Conservation (phyloP, 2,797 vertebrate species). For the Xerus rutilus region DNA sequence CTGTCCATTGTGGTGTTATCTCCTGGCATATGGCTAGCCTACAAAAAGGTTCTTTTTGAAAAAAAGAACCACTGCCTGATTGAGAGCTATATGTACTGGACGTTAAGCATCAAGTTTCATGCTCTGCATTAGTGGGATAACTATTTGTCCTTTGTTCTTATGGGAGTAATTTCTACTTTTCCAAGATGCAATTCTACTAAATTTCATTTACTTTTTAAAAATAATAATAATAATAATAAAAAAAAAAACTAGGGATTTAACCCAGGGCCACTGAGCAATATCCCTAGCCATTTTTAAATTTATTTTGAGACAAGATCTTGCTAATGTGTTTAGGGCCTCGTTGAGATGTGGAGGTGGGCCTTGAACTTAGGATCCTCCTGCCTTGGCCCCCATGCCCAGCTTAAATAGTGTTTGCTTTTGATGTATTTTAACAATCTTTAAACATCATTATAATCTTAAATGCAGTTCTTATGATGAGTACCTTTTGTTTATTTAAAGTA, state of each 20-base stretch:
- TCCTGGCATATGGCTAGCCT: background rate
- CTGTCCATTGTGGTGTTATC: background rate
- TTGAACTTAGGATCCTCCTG: no score
- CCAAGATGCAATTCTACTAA: constrained; percentile 46
- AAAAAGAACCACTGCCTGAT: constrained; percentile 4
- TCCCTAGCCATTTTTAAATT: no score
- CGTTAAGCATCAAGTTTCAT: constrained; percentile 22
- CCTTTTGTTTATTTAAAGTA: constrained; percentile 28
- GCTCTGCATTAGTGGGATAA: background rate
- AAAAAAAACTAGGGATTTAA: no score
- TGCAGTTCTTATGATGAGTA: background rate
- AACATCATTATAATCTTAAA: constrained; percentile 46
- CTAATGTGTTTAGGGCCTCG: no score
- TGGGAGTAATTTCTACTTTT: constrained; percentile 47
- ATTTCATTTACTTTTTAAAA: no score
- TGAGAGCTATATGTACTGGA: background rate
- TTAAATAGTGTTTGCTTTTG: constrained; percentile 57
- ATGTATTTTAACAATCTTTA: constrained; percentile 47
- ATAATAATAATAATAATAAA: no score
- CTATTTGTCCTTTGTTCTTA: constrained; percentile 54
- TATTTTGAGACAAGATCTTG: no score
- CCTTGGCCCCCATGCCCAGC: no score
- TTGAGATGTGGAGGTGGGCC: no score
- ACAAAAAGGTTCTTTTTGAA: constrained; percentile 28
- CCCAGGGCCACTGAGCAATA: no score